A percentile compares a stretch with the other conserved stretches of the same genome.
Evolutionary conservation across 2,113 vertebrate species (phyloP).

Genomic region (Lepisosteus oculatus): DNA sequence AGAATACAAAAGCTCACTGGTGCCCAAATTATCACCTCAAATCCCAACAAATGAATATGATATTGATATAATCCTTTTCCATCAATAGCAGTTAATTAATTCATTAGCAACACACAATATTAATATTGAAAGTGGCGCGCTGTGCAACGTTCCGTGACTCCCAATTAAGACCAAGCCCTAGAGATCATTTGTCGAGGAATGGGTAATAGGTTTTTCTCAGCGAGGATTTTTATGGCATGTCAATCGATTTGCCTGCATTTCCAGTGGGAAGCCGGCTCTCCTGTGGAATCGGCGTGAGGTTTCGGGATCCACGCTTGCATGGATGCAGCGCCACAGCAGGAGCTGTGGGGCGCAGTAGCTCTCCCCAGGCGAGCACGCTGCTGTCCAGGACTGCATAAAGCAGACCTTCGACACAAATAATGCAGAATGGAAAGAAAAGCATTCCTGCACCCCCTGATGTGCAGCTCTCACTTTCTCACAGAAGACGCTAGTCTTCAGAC

Average conservation of each 20-base stretch:
- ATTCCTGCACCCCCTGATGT: no score
- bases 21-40: conserved; percentile 14
- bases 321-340: no score
- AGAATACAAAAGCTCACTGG: conserved; percentile 17
- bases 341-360: no score
- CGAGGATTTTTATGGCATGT: conserved; percentile 41
- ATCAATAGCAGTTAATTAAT: conserved; percentile 58
- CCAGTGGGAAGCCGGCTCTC: conserved; percentile 24
- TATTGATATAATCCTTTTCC: conserved; percentile 49
- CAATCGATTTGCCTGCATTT: conserved; percentile 44
- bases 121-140: conserved; percentile 28
- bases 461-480: no score
- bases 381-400: no score
- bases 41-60: conserved; percentile 43
- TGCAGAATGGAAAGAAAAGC: no score
- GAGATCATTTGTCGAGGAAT: conserved; percentile 43
- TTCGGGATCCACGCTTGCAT: background rate
- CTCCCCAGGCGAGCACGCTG: no score
- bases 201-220: conserved; percentile 48
- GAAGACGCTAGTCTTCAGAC: no score
- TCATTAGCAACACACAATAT: conserved; percentile 44
- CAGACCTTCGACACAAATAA: no score
- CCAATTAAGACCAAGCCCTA: conserved; percentile 56
- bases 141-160: conserved; percentile 45
- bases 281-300: conserved; percentile 21